Conservation (phyloP, 2,888 invertebrate species). For the Acanthopleura granulata region DNA sequence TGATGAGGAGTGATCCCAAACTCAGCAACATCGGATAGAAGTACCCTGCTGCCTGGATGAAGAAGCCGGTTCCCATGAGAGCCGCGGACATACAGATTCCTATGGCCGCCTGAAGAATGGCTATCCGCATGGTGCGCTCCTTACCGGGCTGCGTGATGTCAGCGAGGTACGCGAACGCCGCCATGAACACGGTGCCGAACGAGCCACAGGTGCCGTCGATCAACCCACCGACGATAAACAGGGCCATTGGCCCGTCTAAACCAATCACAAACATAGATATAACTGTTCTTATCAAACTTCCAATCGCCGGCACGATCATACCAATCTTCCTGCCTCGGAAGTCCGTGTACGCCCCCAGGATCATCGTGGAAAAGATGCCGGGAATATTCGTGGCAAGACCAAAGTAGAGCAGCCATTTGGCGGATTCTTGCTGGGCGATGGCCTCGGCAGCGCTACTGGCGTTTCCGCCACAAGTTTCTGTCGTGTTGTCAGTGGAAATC, state of each 20-base stretch:
- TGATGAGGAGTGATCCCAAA: conserved; percentile 17
- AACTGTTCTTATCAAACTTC: conserved; percentile 8
- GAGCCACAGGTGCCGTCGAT: conserved; percentile 39
- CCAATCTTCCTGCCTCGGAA: not conserved
- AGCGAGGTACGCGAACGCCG: conserved; percentile 34
- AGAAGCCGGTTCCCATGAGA: conserved; percentile 32
- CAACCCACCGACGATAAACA: conserved; percentile 31
- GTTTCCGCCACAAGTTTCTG: not conserved
- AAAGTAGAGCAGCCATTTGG: conserved; percentile 13
- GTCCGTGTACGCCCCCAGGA: conserved; percentile 12
- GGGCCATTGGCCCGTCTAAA: not conserved
- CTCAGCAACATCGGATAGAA: conserved; percentile 31
- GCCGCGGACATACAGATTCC: conserved; percentile 24
- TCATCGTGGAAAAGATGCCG: conserved; percentile 4
- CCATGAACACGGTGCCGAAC: conserved; percentile 34
- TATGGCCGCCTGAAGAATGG: conserved; percentile 31
- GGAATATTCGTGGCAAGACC: conserved; percentile 10
- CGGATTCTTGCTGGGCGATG: not conserved
- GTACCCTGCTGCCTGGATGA: conserved; percentile 32
- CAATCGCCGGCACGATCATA: not conserved
- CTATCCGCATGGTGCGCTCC: conserved; percentile 32
- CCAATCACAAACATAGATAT: not conserved
- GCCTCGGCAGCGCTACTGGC: not conserved
- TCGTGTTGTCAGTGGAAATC: not conserved
- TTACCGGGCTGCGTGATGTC: conserved; percentile 32